phyloP scores from a whole-genome alignment of 2,797 vertebrate species.

The Momotus momota region DNA sequence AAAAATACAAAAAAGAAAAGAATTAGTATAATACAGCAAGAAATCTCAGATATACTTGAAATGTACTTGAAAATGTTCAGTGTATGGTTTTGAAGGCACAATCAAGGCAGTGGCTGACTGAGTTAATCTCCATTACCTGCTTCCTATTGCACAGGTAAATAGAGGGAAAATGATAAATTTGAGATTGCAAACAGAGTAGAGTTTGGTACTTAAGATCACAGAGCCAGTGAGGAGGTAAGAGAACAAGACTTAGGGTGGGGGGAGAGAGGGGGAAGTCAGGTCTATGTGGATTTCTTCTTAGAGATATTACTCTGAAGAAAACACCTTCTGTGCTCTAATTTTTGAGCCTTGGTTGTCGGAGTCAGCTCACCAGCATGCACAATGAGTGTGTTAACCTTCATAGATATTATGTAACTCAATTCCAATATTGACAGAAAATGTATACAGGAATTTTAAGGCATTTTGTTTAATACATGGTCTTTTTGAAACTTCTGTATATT shows the following conservation, averaged over 20 bases:
- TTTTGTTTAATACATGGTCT: not conserved
- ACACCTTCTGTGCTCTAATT: not conserved
- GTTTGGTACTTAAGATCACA: not conserved
- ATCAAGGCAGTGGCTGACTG: not conserved
- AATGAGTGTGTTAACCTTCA: not conserved
- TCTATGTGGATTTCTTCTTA: not conserved
- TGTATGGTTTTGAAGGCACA: not conserved
- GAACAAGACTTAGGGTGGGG: not conserved
- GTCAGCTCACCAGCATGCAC: not conserved
- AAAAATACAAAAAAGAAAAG: not conserved
- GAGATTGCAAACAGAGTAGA: not conserved
- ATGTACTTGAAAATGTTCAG: not conserved
- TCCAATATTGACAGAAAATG: not conserved
- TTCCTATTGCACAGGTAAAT: not conserved
- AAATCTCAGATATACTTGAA: not conserved
- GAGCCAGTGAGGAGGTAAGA: not conserved
- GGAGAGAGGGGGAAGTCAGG: not conserved
- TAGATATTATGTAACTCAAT: not conserved
- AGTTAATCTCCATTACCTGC: not conserved
- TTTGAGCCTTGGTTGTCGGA: not conserved
- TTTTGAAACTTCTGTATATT: not conserved
- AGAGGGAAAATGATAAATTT: not conserved
- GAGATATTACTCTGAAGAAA: not conserved
- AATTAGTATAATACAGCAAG: not conserved
- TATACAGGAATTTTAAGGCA: not conserved